Base-by-base conservation (phyloP, 2,113 vertebrate genomes). In the Gambusia affinis region DNA sequence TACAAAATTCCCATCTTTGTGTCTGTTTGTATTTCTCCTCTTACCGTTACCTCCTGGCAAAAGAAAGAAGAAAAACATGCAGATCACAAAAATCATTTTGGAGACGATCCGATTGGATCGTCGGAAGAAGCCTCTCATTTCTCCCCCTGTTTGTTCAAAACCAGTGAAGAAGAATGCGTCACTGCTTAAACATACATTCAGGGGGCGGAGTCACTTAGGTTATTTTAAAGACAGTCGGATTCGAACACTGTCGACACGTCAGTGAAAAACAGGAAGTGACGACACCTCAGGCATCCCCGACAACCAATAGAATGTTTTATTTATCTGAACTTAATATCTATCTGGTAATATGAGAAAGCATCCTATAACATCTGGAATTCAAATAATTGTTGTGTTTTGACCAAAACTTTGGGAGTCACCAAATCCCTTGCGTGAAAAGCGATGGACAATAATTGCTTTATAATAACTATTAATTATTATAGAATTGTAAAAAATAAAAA, bases 41-140 rank as follows among this genome's bases (percentile, higher is more conserved):
- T 84, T 44, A 85, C 82, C 83, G 3, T 31, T 64, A 28, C 65
- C 67, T 37, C 47, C 62, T 17, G 31, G 66, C 19, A 88, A n/a
- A 57, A 0, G 12, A 63, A 88, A 65, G 15, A 68, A 66, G 67
- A 28, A 33, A 10, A 73, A 14, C 8, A 81, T 27, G 24, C 71
- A 77, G 12, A 77, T 4, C 3, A 60, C 5, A 0, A 64, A 17
- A 4, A 79, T 82, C 0, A 88, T 90, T 30, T 31, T 85, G 0
- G 54, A 47, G 0, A 1, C 8, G 28, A 42, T 47, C 4, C 11
- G 33, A 28, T 60, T 3, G 39, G 24, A 19, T 35, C 68, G 1
- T 12, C 60, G 28, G 22, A 33, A 71, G 24, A 12, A 12, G 12
- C 8, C 4, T 24, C 2, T 51, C 28, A 11, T 31, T 70, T 35